Percentiles rank a stretch among this genome's conserved stretches.
Evolutionary conservation across 2,113 vertebrate species (phyloP).

Genomic region (Halcyon senegalensis): DNA sequence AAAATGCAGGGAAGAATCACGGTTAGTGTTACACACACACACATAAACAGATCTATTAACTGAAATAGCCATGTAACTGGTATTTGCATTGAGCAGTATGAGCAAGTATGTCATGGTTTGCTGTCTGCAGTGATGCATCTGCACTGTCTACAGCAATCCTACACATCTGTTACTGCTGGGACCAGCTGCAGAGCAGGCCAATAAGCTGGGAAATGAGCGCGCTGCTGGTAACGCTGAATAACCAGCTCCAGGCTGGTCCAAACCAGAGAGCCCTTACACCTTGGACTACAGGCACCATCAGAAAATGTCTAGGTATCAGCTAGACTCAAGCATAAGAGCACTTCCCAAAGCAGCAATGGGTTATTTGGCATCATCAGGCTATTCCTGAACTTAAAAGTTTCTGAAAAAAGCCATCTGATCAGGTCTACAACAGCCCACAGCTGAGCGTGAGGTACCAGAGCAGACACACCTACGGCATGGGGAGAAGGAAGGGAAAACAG

Average conservation of each 20-base stretch:
- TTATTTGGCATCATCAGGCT: background rate
- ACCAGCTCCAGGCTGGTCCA: background rate
- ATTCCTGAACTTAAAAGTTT: background rate
- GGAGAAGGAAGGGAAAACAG: background rate
- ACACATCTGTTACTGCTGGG: background rate
- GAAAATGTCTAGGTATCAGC: background rate
- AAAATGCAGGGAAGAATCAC: background rate
- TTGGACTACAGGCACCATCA: background rate
- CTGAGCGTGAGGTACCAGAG: background rate
- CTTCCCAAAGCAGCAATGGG: background rate
- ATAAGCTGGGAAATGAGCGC: background rate
- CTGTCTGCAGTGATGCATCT: background rate
- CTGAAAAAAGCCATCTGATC: background rate
- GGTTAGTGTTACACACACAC: background rate
- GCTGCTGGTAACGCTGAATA: background rate
- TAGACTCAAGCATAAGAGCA: background rate
- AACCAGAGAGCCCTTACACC: background rate
- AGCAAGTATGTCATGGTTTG: background rate
- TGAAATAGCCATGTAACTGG: conserved; percentile 19
- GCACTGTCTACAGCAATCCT: background rate
- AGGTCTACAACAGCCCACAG: background rate
- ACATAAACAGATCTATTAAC: background rate
- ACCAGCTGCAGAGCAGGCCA: conserved; percentile 13
- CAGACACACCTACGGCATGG: background rate
- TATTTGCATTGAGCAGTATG: fast-evolving